Base-by-base conservation (phyloP, 2,888 invertebrate species). In the Branchellion lobata region DNA sequence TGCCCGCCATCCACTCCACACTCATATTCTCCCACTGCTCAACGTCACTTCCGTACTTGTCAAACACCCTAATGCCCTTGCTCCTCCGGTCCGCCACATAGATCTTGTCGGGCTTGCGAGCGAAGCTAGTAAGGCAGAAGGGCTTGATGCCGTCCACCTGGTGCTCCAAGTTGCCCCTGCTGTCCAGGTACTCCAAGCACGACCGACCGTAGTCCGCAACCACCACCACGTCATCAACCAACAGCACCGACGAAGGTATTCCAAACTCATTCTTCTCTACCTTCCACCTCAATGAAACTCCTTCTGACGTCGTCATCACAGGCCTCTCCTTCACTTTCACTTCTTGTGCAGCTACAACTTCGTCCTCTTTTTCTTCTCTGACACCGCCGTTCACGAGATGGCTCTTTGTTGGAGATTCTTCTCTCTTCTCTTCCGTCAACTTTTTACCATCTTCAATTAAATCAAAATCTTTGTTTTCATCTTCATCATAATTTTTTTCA, bases 131-230 rank as follows among this genome's bases (percentile, higher is more conserved):
- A 1, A 82, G 40, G 51, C 71, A 53, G 69, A 80, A 82, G 21
- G 82, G 82, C 36, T 82, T 82, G 40, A 82, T 47, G 31, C 81
- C 81, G 18, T 81, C 81, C 36, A 80, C 40, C 21, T 34, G 74
- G 33, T 76, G 75, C 18, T 77, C 75, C 27, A 80, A 76, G 11
- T 65, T 68, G 14, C 82, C 82, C 11, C 40, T 61, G 1, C 36
- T n/a, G 47, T 82, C 80, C 53, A 65, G 82, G 34, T 79, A 81
- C 73, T 82, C 81, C 40, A 82, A 24, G 24, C 61, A 47, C 27
- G 76, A 61, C n/a, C 74, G 72, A 34, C 81, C 80, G 47, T 80
- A 82, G 8, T 82, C 82, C 11, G 82, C 82, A 14, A 81, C 82
- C 33, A 82, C 79, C 14, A 79, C 53, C 11, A 24, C 40, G 21